Base-by-base conservation (phyloP, 2,797 vertebrate species). In the Sebastes cheni region DNA sequence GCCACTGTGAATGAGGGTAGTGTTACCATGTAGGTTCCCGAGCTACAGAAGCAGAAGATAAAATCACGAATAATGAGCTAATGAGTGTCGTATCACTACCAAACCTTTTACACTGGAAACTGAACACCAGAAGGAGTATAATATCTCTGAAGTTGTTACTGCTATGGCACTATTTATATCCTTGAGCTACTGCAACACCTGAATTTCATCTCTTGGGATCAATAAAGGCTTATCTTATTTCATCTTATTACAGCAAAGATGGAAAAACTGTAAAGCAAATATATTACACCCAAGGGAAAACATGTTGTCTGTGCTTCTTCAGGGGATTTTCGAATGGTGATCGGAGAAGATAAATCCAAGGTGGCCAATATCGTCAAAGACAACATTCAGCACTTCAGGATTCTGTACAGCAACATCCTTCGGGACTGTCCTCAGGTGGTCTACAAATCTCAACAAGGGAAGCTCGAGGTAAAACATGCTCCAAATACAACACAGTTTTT, bases 281-380 rank as follows among this genome's bases (percentile, higher is more conserved):
- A 12, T 64, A 25, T 61, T 6, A 46, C 14, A 39, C 18, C 16
- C 20, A 11, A 62, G 16, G 25, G 11, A 60, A 76, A 62, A 54
- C 50, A 54, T 67, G 32, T 52, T 77, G 9, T 60, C 30, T 81
- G 34, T 55, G 36, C 14, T 67, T 81, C 25, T 81, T 27, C 67
- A 99, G 98, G 99, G 32, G 98, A 99, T 94, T 98, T 99, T 90
- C 95, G 98, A 83, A 99, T 99, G 99, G 90, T 99, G 74, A 89
- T 99, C 65, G 98, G 98, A 86, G 98, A 99, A 86, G 97, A 99
- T 89, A 97, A 96, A 93, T 89, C 85, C 5, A 99, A 99, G 86
- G 97, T 99, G 79, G 87, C 94, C 87, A 99, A 99, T 86, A 98
- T 99, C 1, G 97, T 99, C 86, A 97, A 93, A 62, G 96, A 97